Percentiles rank a stretch among this genome's conserved stretches.
These are phyloP conservation scores for Drosophila gaucha DNA, from an alignment of 2,888 invertebrate genomes.

Conservation along the genomic window DNA sequence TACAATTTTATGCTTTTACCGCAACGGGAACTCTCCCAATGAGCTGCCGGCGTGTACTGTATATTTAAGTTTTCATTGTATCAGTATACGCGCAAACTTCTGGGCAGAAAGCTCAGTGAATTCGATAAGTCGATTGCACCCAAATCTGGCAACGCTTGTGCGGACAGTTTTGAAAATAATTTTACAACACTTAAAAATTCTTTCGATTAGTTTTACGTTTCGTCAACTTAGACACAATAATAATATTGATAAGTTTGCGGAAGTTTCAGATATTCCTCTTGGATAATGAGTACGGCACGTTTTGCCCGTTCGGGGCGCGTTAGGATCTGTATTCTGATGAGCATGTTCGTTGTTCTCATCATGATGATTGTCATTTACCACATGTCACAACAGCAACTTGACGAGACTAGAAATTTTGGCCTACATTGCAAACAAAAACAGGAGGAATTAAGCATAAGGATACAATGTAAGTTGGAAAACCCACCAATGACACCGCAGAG, in stretches of 20 bases:
- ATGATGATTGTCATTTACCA: conserved; percentile 87
- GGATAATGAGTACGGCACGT: conserved; percentile 85
- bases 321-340: conserved; percentile 86
- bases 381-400: conserved; percentile 86
- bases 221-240: conserved; percentile 25
- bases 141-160: neutral
- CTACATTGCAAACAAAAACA: conserved; percentile 87
- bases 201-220: conserved; percentile 43
- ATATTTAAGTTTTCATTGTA: conserved; percentile 22
- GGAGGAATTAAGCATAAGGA: conserved; percentile 86
- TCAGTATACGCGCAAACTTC: conserved; percentile 19
- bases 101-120: conserved; percentile 35
- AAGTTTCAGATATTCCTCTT: neutral
- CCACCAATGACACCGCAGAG: neutral
- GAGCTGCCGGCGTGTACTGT: conserved; percentile 49
- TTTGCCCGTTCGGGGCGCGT: conserved; percentile 87
- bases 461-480: conserved; percentile 85
- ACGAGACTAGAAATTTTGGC: conserved; percentile 86
- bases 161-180: conserved; percentile 3
- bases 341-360: conserved; percentile 85
- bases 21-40: conserved; percentile 19
- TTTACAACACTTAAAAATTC: conserved; percentile 48
- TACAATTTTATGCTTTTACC: conserved; percentile 9
- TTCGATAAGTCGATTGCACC: conserved; percentile 18
- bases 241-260: conserved; percentile 25